Conservation (phyloP, 2,113 vertebrate species). For the Columbina picui region DNA sequence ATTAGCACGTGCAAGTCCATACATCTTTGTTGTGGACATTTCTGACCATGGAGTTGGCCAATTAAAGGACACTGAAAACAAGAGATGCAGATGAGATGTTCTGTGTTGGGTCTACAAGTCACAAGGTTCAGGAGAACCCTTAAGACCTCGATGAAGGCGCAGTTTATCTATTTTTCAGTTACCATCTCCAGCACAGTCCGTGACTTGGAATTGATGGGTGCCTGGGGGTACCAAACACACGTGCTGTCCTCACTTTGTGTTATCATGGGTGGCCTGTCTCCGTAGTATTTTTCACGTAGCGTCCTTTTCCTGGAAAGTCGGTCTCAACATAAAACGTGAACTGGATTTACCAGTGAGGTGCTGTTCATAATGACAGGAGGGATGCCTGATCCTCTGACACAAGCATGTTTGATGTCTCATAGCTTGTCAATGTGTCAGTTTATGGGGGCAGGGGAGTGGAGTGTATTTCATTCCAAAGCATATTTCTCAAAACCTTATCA, state of each 20-base stretch:
- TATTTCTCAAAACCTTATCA: neutral
- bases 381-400: neutral
- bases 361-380: neutral
- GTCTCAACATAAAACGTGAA: neutral
- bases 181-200: neutral
- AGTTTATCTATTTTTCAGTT: neutral
- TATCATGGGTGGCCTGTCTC: neutral
- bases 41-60: neutral
- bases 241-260: neutral
- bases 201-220: neutral
- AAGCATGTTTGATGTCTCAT: neutral
- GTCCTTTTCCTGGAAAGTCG: neutral
- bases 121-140: neutral
- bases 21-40: neutral
- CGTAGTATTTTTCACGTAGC: neutral
- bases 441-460: neutral
- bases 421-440: neutral
- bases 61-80: neutral
- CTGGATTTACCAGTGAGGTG: neutral
- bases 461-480: neutral
- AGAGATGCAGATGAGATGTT: neutral
- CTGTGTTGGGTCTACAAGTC: neutral
- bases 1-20: neutral
- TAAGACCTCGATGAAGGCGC: neutral
- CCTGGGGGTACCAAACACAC: neutral